Conservation (phyloP, 2,888 invertebrate genomes). For the Cactoblastis cactorum region DNA sequence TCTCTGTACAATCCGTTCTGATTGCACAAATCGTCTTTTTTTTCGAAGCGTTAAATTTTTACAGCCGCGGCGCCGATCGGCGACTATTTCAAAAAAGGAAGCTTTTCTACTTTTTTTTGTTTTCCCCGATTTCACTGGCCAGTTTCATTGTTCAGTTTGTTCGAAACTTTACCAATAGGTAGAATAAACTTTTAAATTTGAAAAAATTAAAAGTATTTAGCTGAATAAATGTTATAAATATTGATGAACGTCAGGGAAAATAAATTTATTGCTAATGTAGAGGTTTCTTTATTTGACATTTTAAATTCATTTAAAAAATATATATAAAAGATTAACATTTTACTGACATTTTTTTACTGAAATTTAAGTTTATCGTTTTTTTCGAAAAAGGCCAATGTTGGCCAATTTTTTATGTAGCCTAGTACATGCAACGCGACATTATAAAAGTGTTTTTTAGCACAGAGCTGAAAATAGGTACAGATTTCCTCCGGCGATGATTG, state of each 20-base stretch:
- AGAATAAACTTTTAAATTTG: not conserved
- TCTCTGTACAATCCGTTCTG: constrained; percentile 61
- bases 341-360: too few species aligned
- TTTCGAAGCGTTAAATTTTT: constrained; percentile 57
- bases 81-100: constrained; percentile 24
- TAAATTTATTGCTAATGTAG: too few species aligned
- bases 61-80: constrained; percentile 36
- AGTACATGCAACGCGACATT: too few species aligned
- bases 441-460: too few species aligned
- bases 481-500: constrained; percentile 49
- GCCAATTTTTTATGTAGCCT: not conserved
- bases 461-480: constrained; percentile 38
- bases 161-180: not conserved
- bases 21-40: constrained; percentile 64
- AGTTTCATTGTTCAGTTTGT: constrained; percentile 18
- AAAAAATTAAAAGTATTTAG: too few species aligned
- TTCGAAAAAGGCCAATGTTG: too few species aligned
- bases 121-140: constrained; percentile 21
- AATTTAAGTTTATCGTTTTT: too few species aligned
- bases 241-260: too few species aligned
- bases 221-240: too few species aligned
- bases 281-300: too few species aligned
- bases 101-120: constrained; percentile 6
- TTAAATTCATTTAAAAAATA: too few species aligned
- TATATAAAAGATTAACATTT: too few species aligned